phyloP scores from a whole-genome alignment of 2,113 vertebrate genomes.

The Xiphorhynchus elegans region DNA sequence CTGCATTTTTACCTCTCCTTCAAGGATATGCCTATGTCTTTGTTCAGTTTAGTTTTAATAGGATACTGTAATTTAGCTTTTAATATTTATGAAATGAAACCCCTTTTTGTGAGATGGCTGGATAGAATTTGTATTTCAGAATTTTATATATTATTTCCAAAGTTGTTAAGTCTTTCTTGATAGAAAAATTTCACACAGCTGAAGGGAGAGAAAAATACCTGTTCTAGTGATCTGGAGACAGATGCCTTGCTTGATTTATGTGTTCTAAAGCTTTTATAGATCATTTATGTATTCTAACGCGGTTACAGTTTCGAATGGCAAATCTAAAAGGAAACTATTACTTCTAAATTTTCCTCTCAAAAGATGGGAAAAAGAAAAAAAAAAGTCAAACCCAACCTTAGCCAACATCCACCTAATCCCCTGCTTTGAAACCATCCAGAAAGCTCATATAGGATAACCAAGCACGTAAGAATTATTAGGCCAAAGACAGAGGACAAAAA shows the following conservation, averaged over 20 bases:
- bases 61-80: conserved; percentile 16
- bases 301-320: neutral
- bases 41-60: conserved; percentile 44
- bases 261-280: conserved; percentile 11
- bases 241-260: conserved; percentile 2
- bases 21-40: neutral
- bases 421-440: too few relatives aligned
- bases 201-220: neutral
- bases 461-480: neutral
- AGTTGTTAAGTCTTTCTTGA: conserved; percentile 48
- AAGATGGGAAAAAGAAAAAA: neutral
- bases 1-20: conserved; percentile 57
- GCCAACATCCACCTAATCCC: neutral
- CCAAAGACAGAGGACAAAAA: neutral
- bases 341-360: neutral
- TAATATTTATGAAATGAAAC: conserved; percentile 25
- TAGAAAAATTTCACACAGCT: neutral
- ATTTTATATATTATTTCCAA: conserved; percentile 7
- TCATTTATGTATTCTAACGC: neutral
- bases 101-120: conserved; percentile 1
- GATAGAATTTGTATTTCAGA: conserved; percentile 5
- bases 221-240: neutral
- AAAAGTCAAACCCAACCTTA: rapidly evolving
- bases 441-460: neutral
- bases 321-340: neutral